Percentiles rank a stretch among this genome's conserved stretches.
Conservation (phyloP, 2,797 vertebrate species). For the Aythya fuligula region DNA sequence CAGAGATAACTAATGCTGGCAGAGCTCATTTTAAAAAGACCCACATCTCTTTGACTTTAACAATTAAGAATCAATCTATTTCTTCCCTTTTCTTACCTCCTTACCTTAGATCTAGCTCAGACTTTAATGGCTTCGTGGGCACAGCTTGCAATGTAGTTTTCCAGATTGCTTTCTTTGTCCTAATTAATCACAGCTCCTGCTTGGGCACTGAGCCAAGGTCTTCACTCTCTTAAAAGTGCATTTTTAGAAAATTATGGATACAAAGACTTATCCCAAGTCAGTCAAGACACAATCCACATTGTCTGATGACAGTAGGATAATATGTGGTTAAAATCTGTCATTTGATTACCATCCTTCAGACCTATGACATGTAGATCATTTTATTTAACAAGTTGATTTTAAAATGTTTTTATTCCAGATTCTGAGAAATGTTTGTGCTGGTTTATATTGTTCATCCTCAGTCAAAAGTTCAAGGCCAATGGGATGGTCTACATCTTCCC, state of each 20-base stretch:
- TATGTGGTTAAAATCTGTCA: not conserved
- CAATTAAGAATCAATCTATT: not conserved
- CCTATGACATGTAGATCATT: not conserved
- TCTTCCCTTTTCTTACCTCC: not conserved
- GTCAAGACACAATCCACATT: not conserved
- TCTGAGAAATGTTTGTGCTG: not conserved
- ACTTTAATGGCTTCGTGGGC: not conserved
- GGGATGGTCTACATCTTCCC: not conserved
- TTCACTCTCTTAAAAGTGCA: not conserved
- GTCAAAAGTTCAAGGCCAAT: not conserved
- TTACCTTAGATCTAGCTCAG: not conserved
- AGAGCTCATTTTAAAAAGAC: not conserved
- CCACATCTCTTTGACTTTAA: not conserved
- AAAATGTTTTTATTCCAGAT: not conserved
- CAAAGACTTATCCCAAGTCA: not conserved
- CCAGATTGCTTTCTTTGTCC: not conserved
- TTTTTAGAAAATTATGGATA: not conserved
- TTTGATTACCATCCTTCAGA: not conserved
- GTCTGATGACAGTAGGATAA: not conserved
- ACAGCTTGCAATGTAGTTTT: not conserved
- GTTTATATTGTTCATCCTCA: not conserved
- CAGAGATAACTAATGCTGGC: not conserved
- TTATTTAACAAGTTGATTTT: not conserved
- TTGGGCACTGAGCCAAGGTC: not conserved
- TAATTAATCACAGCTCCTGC: slow-evolving; percentile 8